These are phyloP conservation scores for Dromococcyx pavoninus DNA, from an alignment of 2,797 vertebrate species.

Conservation along the genomic window DNA sequence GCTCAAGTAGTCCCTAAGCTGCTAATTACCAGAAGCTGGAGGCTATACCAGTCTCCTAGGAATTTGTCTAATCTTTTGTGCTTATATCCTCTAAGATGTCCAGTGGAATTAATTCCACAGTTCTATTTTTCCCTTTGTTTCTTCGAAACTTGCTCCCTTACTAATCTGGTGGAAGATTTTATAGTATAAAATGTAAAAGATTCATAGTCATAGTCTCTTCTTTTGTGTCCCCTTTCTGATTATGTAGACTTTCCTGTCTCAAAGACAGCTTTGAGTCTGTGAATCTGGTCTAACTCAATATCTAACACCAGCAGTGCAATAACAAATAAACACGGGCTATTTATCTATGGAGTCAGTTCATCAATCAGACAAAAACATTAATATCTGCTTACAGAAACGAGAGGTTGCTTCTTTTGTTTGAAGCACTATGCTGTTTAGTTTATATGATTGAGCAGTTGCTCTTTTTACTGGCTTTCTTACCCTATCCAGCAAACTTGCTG, in stretches of 20 bases:
- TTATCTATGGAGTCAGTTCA: not conserved
- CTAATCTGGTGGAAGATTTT: not conserved
- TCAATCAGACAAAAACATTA: not conserved
- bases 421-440: not conserved
- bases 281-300: not conserved
- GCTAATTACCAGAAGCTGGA: constrained; percentile 36
- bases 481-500: not conserved
- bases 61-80: constrained; percentile 45
- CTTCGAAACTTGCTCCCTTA: not conserved
- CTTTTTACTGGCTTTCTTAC: not conserved
- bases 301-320: not conserved
- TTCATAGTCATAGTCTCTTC: not conserved
- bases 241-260: not conserved
- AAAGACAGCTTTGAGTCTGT: not conserved
- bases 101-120: constrained; percentile 7
- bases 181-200: not conserved
- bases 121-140: not conserved
- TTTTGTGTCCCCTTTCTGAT: not conserved
- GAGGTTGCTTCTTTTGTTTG: not conserved
- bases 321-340: not conserved
- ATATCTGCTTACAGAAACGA: not conserved
- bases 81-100: not conserved
- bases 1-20: constrained; percentile 17
- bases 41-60: constrained; percentile 2
- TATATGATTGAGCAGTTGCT: not conserved